Base-by-base conservation (phyloP, 2,113 vertebrate species). In the Garra rufa region DNA sequence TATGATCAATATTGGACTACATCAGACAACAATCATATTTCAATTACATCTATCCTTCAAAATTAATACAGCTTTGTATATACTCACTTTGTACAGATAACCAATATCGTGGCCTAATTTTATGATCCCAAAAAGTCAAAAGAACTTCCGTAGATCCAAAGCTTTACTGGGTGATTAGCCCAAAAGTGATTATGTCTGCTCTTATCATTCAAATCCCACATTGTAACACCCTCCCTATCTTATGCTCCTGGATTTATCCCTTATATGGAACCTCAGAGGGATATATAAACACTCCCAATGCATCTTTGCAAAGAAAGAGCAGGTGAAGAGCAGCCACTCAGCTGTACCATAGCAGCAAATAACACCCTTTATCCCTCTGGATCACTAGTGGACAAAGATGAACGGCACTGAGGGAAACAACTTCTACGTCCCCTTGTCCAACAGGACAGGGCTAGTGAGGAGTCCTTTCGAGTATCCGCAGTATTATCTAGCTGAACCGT, bases 341-440 rank as follows among this genome's bases (percentile, higher is more conserved):
- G 38, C 38, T 41, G 38, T 38, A 71, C 17, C 19, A 41, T 2
- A 24, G 30, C 30, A 77, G 28, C 75, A 55, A 30, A 59, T 55
- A 4, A 0, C 75, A 77, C 14, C 75, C 52, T 59, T 34, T 61
- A 13, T 11, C 5, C 6, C 1, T 41, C 19, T 57, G 75, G 77
- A 41, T 77, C 46, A 15, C 9, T 28, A 50, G 59, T 21, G 19
- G 24, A 15, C 41, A 38, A 80, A 26, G 43, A 95, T 94, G 94
- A 95, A 96, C 1, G 94, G 95, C 88, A 96, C 94, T 0, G 95
- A 96, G 82, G 95, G 95, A 59, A 84, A 91, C 74, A 95, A 96
- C 89, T 96, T 96, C 87, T 96, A 96, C 1, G 90, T 96, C 90
- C 95, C 96, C 52, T 88, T 96, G 89, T 95, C 93, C 92, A 96